Percentiles rank a stretch among this genome's conserved stretches.
phyloP scores from a whole-genome alignment of 2,888 invertebrate genomes.

The Trichacis sp. region DNA sequence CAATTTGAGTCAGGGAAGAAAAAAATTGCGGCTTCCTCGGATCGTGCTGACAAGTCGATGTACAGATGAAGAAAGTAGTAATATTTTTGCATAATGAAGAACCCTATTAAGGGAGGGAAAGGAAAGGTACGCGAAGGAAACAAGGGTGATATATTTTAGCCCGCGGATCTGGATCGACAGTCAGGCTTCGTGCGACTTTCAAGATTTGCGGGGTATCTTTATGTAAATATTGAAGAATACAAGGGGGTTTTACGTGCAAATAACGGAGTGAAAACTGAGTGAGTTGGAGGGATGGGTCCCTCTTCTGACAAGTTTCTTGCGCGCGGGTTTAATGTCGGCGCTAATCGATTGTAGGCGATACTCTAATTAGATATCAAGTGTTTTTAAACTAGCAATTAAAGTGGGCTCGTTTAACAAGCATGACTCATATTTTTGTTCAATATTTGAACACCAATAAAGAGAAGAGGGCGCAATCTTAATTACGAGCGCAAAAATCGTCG shows the following conservation, averaged over 20 bases:
- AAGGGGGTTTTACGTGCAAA: no score
- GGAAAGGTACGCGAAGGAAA: slow-evolving; percentile 28
- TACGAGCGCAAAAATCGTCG: slow-evolving; percentile 34
- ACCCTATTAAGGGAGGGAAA: slow-evolving; percentile 39
- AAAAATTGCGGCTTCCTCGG: no score
- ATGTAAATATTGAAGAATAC: slow-evolving; percentile 28
- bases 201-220: slow-evolving; percentile 33
- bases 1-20: no score
- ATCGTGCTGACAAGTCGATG: slow-evolving; percentile 1
- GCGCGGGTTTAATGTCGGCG: slow-evolving; percentile 24
- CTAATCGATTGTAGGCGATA: slow-evolving; percentile 30
- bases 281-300: slow-evolving; percentile 24
- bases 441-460: slow-evolving; percentile 51
- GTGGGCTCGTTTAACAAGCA: slow-evolving; percentile 29
- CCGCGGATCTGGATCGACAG: slow-evolving; percentile 42
- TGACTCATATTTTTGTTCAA: slow-evolving; percentile 51
- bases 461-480: slow-evolving; percentile 19
- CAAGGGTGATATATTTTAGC: slow-evolving; percentile 31
- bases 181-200: slow-evolving; percentile 29
- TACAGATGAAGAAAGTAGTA: slow-evolving; percentile 9
- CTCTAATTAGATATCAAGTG: slow-evolving; percentile 37
- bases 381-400: slow-evolving; percentile 32
- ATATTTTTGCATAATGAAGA: slow-evolving; percentile 36
- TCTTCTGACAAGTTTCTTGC: slow-evolving; percentile 10
- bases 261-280: slow-evolving; percentile 29